A percentile compares a stretch with the other conserved stretches of the same genome.
phyloP scores from a whole-genome alignment of 1,140 invertebrate genomes.

The Galleria mellonella region DNA sequence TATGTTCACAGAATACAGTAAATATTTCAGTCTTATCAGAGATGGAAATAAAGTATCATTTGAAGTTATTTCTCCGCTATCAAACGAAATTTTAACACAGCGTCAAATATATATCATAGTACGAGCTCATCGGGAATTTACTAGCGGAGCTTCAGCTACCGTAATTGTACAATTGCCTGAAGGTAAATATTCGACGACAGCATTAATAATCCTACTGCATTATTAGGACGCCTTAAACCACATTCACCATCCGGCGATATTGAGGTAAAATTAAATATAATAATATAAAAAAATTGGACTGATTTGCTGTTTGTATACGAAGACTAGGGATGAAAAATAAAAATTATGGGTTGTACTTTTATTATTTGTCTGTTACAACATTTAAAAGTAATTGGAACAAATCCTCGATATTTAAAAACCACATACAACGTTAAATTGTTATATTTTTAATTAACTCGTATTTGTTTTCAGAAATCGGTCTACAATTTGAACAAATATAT shows the following conservation, averaged over 20 bases:
- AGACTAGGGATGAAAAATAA: no score
- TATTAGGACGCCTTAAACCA: no score
- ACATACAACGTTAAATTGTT: no score
- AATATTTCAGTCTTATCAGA: conserved; percentile 23
- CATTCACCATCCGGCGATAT: no score
- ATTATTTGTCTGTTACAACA: no score
- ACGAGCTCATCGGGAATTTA: conserved; percentile 33
- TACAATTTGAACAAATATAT: conserved; percentile 1
- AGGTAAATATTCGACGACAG: conserved; percentile 25
- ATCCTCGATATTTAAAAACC: no score
- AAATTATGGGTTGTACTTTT: no score
- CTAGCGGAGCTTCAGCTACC: conserved; percentile 37
- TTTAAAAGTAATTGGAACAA: no score
- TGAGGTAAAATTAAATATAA: no score
- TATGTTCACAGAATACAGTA: conserved; percentile 28
- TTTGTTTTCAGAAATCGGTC: neutral
- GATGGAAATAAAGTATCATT: conserved; percentile 27
- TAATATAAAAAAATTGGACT: no score
- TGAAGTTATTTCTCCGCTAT: conserved; percentile 16
- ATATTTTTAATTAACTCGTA: no score
- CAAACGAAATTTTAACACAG: conserved; percentile 16
- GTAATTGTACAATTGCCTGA: conserved; percentile 39
- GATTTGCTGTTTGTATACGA: no score
- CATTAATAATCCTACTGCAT: neutral
- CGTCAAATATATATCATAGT: conserved; percentile 34